A percentile compares a stretch with the other conserved stretches of the same genome.
Evolutionary conservation across 2,888 invertebrate species (phyloP).

Genomic region (Apotomis capreana): DNA sequence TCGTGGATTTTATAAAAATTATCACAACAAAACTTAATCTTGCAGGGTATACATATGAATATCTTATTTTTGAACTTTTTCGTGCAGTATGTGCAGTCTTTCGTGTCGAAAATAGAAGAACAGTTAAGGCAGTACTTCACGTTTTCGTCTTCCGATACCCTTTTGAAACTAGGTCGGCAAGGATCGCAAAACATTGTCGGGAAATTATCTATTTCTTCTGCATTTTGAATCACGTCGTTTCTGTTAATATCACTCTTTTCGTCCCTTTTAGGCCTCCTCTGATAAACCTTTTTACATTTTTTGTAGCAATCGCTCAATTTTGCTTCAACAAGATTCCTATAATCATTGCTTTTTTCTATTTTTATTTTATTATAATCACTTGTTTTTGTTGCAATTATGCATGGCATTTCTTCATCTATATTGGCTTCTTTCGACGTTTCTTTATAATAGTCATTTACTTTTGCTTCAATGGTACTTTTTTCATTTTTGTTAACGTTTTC

Average conservation of each 20-base stretch:
- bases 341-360: neutral
- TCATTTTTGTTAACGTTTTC: neutral
- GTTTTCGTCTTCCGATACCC: slow-evolving; percentile 48
- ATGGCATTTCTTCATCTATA: neutral
- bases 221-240: slow-evolving; percentile 6
- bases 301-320: slow-evolving; percentile 36
- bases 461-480: neutral
- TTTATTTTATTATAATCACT: neutral
- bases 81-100: slow-evolving; percentile 55
- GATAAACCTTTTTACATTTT: slow-evolving; percentile 36
- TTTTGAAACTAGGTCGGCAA: slow-evolving; percentile 46
- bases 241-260: slow-evolving; percentile 40
- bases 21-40: slow-evolving; percentile 28
- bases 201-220: slow-evolving; percentile 37
- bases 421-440: neutral
- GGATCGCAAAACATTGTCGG: slow-evolving; percentile 34
- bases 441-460: neutral
- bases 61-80: slow-evolving; percentile 38
- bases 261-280: slow-evolving; percentile 35
- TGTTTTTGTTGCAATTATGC: neutral
- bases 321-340: neutral
- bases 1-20: neutral
- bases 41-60: neutral
- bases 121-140: slow-evolving; percentile 60
- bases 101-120: slow-evolving; percentile 58